Percentiles rank a stretch among this genome's conserved stretches.
phyloP scores from a whole-genome alignment of 2,113 vertebrate species.

The Megaleporinus macrocephalus region DNA sequence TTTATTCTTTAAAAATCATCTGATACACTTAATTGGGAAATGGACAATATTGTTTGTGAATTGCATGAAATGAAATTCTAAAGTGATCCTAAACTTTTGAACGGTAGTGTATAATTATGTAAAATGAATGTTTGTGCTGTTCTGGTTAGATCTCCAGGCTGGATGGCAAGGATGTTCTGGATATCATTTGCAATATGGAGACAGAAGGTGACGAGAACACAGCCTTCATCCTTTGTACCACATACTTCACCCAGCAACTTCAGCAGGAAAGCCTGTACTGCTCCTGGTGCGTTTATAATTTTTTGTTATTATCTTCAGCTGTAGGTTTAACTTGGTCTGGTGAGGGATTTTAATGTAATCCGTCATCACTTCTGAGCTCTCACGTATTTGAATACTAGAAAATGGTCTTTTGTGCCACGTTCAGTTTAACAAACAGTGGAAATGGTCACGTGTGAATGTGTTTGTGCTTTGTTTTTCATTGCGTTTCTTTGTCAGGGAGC shows the following conservation, averaged over 20 bases:
- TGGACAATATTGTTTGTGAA: no score
- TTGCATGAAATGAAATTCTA: no score
- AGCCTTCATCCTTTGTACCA: constrained; percentile 96
- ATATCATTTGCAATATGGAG: constrained; percentile 95
- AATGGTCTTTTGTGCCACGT: not conserved
- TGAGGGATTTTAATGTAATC: no score
- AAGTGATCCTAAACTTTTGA: no score
- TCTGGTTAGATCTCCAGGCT: constrained; percentile 89
- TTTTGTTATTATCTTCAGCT: no score
- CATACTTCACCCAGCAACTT: constrained; percentile 95
- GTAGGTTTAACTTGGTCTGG: no score
- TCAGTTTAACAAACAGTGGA: not conserved
- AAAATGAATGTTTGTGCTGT: not conserved
- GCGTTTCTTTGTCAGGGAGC: constrained; percentile 80
- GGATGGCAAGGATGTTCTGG: constrained; percentile 93
- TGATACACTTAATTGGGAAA: no score
- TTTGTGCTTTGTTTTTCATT: constrained; percentile 23
- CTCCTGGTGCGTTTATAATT: constrained; percentile 85
- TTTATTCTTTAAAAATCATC: no score
- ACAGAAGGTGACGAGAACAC: constrained; percentile 94
- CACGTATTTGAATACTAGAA: no score
- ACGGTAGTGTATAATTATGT: no score
- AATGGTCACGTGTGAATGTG: not conserved
- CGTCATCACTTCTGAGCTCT: no score
- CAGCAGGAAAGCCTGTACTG: constrained; percentile 91